Conservation (phyloP, 2,888 invertebrate species). For the Callosobruchus maculatus region DNA sequence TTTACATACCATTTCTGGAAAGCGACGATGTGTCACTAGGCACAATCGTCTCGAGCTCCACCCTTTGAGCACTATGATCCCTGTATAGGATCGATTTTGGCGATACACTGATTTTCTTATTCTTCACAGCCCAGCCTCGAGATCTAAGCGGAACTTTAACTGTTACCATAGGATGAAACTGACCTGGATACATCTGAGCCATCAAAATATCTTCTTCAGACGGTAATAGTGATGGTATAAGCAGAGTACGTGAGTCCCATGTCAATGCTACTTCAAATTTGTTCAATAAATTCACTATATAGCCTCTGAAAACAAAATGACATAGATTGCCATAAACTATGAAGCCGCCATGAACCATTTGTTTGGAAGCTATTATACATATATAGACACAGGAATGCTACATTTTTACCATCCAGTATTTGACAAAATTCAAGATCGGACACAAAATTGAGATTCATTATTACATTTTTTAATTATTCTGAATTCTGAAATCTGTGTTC, state of each 20-base stretch:
- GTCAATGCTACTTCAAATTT: constrained; percentile 97
- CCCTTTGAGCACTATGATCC: constrained; percentile 37
- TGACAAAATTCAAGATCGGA: too few relatives aligned
- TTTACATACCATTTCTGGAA: background rate
- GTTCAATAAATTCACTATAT: constrained; percentile 86
- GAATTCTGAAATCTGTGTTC: too few relatives aligned
- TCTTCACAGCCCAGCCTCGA: constrained; percentile 63
- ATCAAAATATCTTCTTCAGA: constrained; percentile 64
- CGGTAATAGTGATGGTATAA: constrained; percentile 91
- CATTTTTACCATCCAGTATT: too few relatives aligned
- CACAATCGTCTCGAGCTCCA: constrained; percentile 43
- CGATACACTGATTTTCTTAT: constrained; percentile 56
- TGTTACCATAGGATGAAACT: constrained; percentile 47
- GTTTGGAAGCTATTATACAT: too few relatives aligned
- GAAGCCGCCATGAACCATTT: too few relatives aligned
- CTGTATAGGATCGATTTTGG: constrained; percentile 49
- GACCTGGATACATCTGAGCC: constrained; percentile 47
- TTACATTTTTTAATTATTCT: too few relatives aligned
- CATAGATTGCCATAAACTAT: too few relatives aligned
- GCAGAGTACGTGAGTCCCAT: constrained; percentile 86
- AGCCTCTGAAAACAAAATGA: constrained; percentile 60
- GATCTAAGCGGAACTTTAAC: constrained; percentile 61
- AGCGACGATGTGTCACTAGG: constrained; percentile 27
- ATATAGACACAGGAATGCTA: too few relatives aligned
- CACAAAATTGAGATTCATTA: too few relatives aligned